phyloP scores from a whole-genome alignment of 2,797 vertebrate genomes.

The Sebastes oblongus region DNA sequence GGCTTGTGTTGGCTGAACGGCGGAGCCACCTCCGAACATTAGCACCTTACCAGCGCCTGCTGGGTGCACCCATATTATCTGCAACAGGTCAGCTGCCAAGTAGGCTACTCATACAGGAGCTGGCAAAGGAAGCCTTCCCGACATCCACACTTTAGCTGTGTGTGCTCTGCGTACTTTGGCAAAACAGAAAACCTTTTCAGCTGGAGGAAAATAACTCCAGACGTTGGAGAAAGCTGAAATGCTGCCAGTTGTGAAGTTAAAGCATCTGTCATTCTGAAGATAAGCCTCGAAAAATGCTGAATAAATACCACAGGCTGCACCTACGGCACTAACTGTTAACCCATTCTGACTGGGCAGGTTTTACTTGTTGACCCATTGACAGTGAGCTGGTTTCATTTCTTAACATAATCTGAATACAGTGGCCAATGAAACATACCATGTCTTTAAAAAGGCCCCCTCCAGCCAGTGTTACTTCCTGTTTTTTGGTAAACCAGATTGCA shows the following conservation, averaged over 20 bases:
- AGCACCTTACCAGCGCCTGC: slow-evolving; percentile 32
- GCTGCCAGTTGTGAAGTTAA: slow-evolving; percentile 34
- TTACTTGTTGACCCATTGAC: slow-evolving; percentile 20
- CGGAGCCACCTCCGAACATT: slow-evolving; percentile 38
- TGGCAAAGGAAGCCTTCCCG: slow-evolving; percentile 44
- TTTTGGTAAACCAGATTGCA: background rate
- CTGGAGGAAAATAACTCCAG: slow-evolving; percentile 26
- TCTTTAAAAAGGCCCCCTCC: background rate
- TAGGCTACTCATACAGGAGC: slow-evolving; percentile 24
- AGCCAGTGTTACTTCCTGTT: background rate
- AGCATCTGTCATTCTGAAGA: slow-evolving; percentile 11
- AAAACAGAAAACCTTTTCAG: slow-evolving; percentile 34
- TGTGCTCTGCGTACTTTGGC: slow-evolving; percentile 28
- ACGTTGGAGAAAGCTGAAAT: slow-evolving; percentile 27
- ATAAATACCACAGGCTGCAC: slow-evolving; percentile 7
- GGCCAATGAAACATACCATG: background rate
- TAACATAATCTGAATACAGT: background rate
- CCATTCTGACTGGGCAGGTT: slow-evolving; percentile 14
- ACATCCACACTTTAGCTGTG: slow-evolving; percentile 41
- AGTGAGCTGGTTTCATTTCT: background rate
- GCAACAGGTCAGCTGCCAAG: slow-evolving; percentile 55
- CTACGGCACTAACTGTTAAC: slow-evolving; percentile 4
- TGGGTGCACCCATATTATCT: slow-evolving; percentile 38
- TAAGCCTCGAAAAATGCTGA: slow-evolving; percentile 10
- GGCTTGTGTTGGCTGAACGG: slow-evolving; percentile 30